Evolutionary conservation across 30 jellyfish, hydroid and myxozoan species (phyloP).

Genomic region (Clytia hemisphaerica): DNA sequence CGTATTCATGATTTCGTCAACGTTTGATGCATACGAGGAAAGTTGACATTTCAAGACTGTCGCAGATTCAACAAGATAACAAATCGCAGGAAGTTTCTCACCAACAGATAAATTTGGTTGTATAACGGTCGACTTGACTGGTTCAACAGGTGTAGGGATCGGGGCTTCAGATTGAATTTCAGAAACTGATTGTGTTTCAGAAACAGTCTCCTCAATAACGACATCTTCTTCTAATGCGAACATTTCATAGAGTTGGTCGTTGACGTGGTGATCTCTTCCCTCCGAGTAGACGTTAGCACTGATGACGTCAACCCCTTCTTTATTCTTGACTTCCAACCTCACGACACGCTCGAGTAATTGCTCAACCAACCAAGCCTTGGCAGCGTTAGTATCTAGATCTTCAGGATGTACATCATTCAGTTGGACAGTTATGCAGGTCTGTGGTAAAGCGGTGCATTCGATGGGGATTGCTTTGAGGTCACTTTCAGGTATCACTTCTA

Average conservation of each 20-base stretch:
- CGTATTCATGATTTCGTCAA: conserved; percentile 14
- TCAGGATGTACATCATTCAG: conserved; percentile 42
- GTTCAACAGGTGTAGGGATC: not conserved
- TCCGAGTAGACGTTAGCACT: not conserved
- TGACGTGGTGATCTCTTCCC: conserved; percentile 28
- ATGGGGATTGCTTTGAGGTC: conserved; percentile 30
- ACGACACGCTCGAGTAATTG: conserved; percentile 29
- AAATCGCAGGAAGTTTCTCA: not conserved
- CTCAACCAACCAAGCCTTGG: conserved; percentile 42
- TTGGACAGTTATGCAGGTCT: conserved; percentile 18
- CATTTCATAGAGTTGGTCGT: conserved; percentile 37
- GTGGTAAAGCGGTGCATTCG: conserved; percentile 32
- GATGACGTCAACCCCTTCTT: conserved; percentile 28
- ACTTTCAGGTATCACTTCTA: conserved; percentile 26
- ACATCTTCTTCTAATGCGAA: conserved; percentile 40
- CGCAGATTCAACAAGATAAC: conserved; percentile 43
- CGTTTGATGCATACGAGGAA: not conserved
- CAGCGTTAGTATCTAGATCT: conserved; percentile 28
- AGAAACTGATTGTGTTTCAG: no score
- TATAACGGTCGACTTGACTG: not conserved
- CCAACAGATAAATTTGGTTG: not conserved
- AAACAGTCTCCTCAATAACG: conserved; percentile 14
- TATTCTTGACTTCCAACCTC: conserved; percentile 8
- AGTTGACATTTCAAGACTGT: conserved; percentile 20
- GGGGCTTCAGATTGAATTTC: not conserved